Conservation (phyloP, 1,140 invertebrate species). For the Lepidurus packardi region DNA sequence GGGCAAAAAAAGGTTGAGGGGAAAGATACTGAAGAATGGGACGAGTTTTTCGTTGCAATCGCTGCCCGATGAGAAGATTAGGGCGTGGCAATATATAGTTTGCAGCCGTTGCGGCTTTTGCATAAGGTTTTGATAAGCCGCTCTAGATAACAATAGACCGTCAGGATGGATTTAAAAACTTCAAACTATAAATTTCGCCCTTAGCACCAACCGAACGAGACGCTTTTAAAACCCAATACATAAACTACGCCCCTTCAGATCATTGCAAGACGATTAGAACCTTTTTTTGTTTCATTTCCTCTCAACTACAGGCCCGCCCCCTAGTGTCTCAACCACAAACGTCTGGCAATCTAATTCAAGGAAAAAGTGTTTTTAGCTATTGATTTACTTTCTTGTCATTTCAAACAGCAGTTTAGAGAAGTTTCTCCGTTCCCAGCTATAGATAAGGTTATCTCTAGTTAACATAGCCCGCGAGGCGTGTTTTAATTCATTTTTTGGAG, state of each 20-base stretch:
- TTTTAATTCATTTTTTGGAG: background rate
- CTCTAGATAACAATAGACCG: conserved; percentile 14
- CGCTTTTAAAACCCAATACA: background rate
- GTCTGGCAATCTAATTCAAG: too few species aligned
- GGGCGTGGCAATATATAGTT: background rate
- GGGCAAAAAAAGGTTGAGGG: background rate
- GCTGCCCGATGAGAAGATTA: conserved; percentile 4
- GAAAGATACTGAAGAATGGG: background rate
- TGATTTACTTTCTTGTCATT: too few species aligned
- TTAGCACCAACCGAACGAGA: background rate
- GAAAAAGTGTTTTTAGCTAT: too few species aligned
- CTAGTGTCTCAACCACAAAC: too few species aligned
- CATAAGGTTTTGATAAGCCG: conserved; percentile 18
- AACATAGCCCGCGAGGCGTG: background rate
- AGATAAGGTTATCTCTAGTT: background rate
- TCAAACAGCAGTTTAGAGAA: too few species aligned
- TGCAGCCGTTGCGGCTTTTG: conserved; percentile 16
- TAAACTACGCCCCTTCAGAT: too few species aligned
- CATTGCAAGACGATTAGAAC: too few species aligned
- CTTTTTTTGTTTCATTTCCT: too few species aligned
- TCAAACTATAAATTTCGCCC: background rate
- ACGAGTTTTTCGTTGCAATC: background rate
- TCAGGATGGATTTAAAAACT: background rate
- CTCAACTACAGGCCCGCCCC: too few species aligned
- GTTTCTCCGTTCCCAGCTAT: too few species aligned